Evolutionary conservation across 2,797 vertebrate genomes (phyloP), one percentile per base, ranked within the genome.

Genomic region (Picus viridis): DNA sequence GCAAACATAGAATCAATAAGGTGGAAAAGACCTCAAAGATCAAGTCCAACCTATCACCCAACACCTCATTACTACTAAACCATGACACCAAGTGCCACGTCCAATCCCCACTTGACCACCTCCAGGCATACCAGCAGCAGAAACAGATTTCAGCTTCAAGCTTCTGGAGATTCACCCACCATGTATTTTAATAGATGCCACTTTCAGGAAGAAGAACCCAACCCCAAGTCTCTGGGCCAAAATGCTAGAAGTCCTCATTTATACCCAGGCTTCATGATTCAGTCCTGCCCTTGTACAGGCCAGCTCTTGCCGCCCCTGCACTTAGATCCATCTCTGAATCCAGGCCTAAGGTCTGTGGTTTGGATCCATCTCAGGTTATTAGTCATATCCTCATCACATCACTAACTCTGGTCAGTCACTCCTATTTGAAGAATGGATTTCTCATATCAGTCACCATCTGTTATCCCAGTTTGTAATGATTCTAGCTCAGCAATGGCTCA

Each of bases 371-470:
- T 86, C 49, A 53, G 32, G 2, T 65, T 91, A 79, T 96, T 91
- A 86, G 54, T 74, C 80, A 89, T 92, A 71, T 88, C 76, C 71
- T 93, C 85, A 65, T 91, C 64, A 26, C 74, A 63, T 82, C 85
- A 51, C 45, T 91, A 6, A 30, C 81, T 89, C 71, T 93, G 71
- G 89, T 68, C 80, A 73, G 61, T 70, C 86, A 76, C 39, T 89
- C 83, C 32, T 54, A 59, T 83, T 79, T 86, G 62, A 64, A 94
- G 41, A 88, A 82, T 53, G 58, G 45, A 58, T 88, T 93, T 83
- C 83, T 92, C 12, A 3, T 62, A 79, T 47, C 68, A 64, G 16
- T 58, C 72, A 84, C 36, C 83, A 68, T 80, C 82, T 92, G 36
- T 86, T 89, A 74, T 39, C 53, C 68, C 59, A 71, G n/a, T 71